Percentiles rank a stretch among this genome's conserved stretches.
Conservation (phyloP, 2,113 vertebrate species). For the Semicossyphus pulcher region DNA sequence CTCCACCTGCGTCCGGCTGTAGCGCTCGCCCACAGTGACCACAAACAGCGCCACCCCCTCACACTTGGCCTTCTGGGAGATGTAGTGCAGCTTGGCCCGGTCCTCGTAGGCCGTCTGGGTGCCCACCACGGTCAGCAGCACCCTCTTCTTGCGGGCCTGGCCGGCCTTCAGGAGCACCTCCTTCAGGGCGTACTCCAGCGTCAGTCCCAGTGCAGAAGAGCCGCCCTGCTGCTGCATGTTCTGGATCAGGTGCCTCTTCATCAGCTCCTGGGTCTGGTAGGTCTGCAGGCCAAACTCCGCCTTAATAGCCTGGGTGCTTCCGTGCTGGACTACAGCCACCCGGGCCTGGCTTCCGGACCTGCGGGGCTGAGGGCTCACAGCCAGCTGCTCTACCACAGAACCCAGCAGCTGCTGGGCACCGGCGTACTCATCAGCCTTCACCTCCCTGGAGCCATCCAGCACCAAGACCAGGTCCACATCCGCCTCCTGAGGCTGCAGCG, state of each 20-base stretch:
- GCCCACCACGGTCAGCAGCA: constrained; percentile 83
- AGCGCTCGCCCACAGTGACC: constrained; percentile 77
- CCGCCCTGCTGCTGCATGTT: constrained; percentile 79
- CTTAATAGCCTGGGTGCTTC: constrained; percentile 49
- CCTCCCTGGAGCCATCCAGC: constrained; percentile 85
- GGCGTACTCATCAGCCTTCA: constrained; percentile 79
- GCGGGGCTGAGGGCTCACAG: constrained; percentile 73
- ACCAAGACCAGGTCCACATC: constrained; percentile 86
- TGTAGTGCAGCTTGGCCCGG: constrained; percentile 74
- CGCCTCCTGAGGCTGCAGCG: constrained; percentile 57
- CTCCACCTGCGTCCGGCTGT: constrained; percentile 76
- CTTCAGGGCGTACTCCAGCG: constrained; percentile 83
- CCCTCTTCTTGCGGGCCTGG: constrained; percentile 72
- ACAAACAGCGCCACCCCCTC: constrained; percentile 86
- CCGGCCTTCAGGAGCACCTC: constrained; percentile 79
- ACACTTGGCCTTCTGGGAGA: constrained; percentile 85
- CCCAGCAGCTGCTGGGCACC: constrained; percentile 84
- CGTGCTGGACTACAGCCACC: constrained; percentile 85
- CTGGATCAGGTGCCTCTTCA: constrained; percentile 82
- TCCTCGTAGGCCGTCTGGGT: constrained; percentile 82
- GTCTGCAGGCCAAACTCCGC: constrained; percentile 83
- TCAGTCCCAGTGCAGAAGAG: constrained; percentile 75
- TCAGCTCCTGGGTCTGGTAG: constrained; percentile 62
- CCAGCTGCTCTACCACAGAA: constrained; percentile 83
- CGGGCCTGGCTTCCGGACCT: constrained; percentile 60